These are phyloP conservation scores for Trachemys scripta DNA, from an alignment of 2,113 vertebrate species.

Conservation along the genomic window DNA sequence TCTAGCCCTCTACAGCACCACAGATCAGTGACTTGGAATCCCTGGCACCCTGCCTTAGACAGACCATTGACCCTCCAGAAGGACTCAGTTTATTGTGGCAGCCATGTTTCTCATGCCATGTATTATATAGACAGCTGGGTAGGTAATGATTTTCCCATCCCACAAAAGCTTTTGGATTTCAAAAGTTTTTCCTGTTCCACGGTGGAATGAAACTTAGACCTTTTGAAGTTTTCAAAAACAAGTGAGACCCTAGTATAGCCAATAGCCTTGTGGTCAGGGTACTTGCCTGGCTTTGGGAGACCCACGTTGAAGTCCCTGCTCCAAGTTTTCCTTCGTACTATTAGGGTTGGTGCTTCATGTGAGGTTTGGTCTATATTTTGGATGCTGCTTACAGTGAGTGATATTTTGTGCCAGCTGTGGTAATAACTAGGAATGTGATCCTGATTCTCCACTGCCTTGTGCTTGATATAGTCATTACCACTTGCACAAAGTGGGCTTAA, in stretches of 20 bases:
- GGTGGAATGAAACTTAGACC: background rate
- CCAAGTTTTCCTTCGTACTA: background rate
- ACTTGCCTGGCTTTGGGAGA: background rate
- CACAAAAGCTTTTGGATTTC: background rate
- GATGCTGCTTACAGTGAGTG: background rate
- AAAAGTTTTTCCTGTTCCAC: background rate
- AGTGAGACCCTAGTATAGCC: background rate
- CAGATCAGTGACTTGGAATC: background rate
- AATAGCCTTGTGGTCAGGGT: background rate
- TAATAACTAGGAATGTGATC: background rate
- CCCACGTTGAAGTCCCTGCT: background rate
- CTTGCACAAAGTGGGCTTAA: background rate
- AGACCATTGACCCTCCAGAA: background rate
- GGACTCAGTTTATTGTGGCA: background rate
- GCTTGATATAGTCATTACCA: background rate
- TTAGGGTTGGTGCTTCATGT: background rate
- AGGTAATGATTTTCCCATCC: background rate
- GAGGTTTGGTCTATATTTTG: background rate
- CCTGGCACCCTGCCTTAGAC: background rate
- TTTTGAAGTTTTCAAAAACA: background rate
- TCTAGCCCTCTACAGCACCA: background rate
- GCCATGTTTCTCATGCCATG: background rate
- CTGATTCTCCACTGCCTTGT: background rate
- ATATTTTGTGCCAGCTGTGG: background rate
- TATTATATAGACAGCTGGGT: background rate